A percentile compares a stretch with the other conserved stretches of the same genome.
These are phyloP conservation scores for Buathra laborator DNA, from an alignment of 2,888 invertebrate species.

Conservation along the genomic window DNA sequence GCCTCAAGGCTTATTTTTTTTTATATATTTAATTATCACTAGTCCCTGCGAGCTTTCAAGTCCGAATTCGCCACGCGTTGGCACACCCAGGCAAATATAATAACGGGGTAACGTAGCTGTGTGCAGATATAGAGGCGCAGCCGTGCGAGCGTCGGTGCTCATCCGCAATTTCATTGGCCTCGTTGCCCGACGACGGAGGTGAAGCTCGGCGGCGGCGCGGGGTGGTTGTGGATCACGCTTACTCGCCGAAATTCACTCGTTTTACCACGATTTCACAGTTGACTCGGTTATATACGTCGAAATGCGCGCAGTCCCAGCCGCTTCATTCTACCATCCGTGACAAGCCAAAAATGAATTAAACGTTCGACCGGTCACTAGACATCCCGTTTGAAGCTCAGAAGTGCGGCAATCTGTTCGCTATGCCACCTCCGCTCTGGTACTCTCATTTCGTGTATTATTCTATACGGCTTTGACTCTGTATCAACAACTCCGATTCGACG, in stretches of 20 bases:
- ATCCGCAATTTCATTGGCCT: conserved; percentile 51
- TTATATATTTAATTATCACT: conserved; percentile 60
- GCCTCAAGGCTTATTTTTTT: conserved; percentile 59
- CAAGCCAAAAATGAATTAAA: conserved; percentile 29
- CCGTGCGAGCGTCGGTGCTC: conserved; percentile 13
- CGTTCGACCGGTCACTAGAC: not conserved
- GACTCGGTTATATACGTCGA: conserved; percentile 22
- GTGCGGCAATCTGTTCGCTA: conserved; percentile 11
- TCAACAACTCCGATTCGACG: not conserved
- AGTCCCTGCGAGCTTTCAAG: conserved; percentile 45
- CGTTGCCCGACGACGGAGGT: conserved; percentile 2
- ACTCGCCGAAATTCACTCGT: conserved; percentile 49
- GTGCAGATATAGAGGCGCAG: conserved; percentile 12
- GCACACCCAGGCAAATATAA: conserved; percentile 54
- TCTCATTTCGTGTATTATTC: not conserved
- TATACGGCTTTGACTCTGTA: not conserved
- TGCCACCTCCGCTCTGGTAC: not conserved
- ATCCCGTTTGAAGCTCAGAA: conserved; percentile 26
- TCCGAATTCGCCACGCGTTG: conserved; percentile 34
- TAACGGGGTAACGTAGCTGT: conserved; percentile 26
- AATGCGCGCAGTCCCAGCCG: conserved; percentile 9
- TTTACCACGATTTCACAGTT: conserved; percentile 59
- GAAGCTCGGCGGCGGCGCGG: not conserved
- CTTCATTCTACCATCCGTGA: not conserved
- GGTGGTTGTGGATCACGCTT: not conserved